Conservation (phyloP, 1,140 invertebrate species). For the Megathymus violae region DNA sequence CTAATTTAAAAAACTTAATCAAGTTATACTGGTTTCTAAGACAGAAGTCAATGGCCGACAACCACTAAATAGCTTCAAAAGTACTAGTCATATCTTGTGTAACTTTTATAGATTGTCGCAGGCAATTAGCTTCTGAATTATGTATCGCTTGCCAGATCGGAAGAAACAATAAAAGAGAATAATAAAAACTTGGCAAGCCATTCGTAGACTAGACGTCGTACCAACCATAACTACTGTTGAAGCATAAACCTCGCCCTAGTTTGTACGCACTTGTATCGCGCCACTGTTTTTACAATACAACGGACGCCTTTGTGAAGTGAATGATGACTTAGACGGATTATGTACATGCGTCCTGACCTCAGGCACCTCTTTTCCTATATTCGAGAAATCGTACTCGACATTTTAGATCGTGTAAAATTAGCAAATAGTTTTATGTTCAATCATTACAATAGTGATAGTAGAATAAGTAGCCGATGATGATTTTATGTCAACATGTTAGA, state of each 20-base stretch:
- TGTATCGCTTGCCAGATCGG: conserved; percentile 32
- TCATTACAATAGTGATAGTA: too few relatives aligned
- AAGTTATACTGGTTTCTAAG: too few relatives aligned
- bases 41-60: background rate
- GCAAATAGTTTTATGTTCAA: too few relatives aligned
- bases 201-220: conserved; percentile 5
- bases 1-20: too few relatives aligned
- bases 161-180: conserved; percentile 36
- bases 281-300: conserved; percentile 17
- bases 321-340: background rate
- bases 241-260: conserved; percentile 35
- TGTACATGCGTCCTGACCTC: background rate
- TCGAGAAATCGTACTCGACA: background rate
- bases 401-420: too few relatives aligned
- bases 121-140: conserved; percentile 32
- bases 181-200: conserved; percentile 40
- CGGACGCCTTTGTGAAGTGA: conserved; percentile 20
- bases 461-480: too few relatives aligned
- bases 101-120: conserved; percentile 21
- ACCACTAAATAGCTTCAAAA: background rate
- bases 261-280: conserved; percentile 10
- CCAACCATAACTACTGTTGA: conserved; percentile 9
- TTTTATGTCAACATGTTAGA: too few relatives aligned
- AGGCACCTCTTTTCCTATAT: background rate
- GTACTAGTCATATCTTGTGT: background rate